A percentile compares a stretch with the other conserved stretches of the same genome.
Conservation (phyloP, 2,888 invertebrate genomes). For the Lasius fuliginosus region DNA sequence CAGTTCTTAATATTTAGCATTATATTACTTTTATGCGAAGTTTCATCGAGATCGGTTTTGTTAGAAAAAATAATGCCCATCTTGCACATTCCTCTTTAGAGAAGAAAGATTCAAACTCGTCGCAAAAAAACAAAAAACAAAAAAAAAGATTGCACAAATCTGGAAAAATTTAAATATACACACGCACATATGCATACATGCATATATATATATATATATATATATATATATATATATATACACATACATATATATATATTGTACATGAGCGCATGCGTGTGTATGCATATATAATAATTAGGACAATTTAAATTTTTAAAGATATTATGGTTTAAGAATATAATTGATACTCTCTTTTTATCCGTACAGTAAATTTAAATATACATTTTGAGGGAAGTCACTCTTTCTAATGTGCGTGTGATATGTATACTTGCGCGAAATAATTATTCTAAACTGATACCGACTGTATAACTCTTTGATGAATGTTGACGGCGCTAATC, state of each 20-base stretch:
- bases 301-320: neutral
- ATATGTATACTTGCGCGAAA: neutral
- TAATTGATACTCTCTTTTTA: neutral
- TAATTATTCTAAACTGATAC: constrained; percentile 15
- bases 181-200: too few relatives aligned
- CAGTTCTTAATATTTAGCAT: too few relatives aligned
- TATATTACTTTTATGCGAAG: too few relatives aligned
- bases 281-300: too few relatives aligned
- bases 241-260: too few relatives aligned
- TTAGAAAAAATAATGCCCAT: too few relatives aligned
- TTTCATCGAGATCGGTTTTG: too few relatives aligned
- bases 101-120: neutral
- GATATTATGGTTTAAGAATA: neutral
- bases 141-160: neutral
- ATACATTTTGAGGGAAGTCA: neutral
- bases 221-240: too few relatives aligned
- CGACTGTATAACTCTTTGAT: constrained; percentile 5
- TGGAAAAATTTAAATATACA: too few relatives aligned
- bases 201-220: too few relatives aligned
- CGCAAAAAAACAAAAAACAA: neutral
- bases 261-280: too few relatives aligned
- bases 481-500: constrained; percentile 26
- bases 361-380: neutral
- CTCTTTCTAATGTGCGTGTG: neutral
- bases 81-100: too few relatives aligned